A percentile compares a stretch with the other conserved stretches of the same genome.
These are phyloP conservation scores for Podarcis raffonei DNA, from an alignment of 2,113 vertebrate genomes.

Conservation along the genomic window DNA sequence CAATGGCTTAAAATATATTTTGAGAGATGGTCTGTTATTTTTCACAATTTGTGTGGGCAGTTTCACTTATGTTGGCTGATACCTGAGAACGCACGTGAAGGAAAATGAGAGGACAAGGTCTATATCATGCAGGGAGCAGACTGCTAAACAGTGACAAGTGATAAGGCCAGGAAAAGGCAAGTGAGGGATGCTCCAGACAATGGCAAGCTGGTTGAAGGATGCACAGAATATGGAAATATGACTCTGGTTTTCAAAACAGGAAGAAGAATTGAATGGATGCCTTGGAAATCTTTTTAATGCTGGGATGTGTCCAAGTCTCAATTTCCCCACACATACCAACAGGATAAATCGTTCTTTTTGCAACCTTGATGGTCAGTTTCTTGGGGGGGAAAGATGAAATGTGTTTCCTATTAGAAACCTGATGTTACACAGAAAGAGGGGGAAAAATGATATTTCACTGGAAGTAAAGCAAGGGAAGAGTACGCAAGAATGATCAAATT, in stretches of 20 bases:
- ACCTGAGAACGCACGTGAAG: not conserved
- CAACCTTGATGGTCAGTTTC: slow-evolving; percentile 15
- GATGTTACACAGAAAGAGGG: not conserved
- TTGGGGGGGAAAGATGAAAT: not conserved
- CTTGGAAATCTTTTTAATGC: slow-evolving; percentile 10
- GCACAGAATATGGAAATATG: slow-evolving; percentile 4
- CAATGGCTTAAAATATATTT: not conserved
- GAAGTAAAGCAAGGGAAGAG: not conserved
- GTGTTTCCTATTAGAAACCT: slow-evolving; percentile 13
- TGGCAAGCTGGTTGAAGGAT: not conserved
- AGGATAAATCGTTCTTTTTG: slow-evolving; percentile 32
- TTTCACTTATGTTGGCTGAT: not conserved
- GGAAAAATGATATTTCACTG: not conserved
- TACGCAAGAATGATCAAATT: not conserved
- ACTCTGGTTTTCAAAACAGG: slow-evolving; percentile 15
- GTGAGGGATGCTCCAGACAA: not conserved
- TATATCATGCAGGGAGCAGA: not conserved
- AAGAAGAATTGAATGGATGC: not conserved
- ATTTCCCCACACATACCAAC: slow-evolving; percentile 17
- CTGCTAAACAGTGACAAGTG: not conserved
- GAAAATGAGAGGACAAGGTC: not conserved
- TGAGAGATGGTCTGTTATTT: not conserved
- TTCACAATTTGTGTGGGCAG: not conserved
- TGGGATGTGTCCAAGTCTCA: slow-evolving; percentile 7
- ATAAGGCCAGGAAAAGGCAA: not conserved